Percentiles rank a stretch among this genome's conserved stretches.
These are phyloP conservation scores for Dynastes hyllus DNA, from an alignment of 2,888 invertebrate genomes.

Conservation along the genomic window DNA sequence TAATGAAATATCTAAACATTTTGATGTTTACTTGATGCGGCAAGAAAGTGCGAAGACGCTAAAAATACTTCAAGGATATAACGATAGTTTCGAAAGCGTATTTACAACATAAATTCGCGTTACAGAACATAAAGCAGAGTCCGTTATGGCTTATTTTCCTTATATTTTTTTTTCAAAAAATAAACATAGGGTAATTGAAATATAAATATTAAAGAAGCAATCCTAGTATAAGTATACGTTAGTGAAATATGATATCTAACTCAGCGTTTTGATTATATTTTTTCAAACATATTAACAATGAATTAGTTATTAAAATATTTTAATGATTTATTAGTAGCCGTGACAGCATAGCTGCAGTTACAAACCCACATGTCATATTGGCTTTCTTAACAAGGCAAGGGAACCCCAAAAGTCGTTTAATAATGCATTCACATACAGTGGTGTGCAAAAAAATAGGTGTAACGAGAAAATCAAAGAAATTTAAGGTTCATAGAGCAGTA, in stretches of 20 bases:
- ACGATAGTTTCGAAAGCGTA: constrained; percentile 37
- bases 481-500: too few species aligned
- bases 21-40: constrained; percentile 34
- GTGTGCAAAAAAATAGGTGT: too few species aligned
- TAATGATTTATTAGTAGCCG: too few species aligned
- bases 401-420: too few species aligned
- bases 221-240: background rate
- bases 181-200: constrained; percentile 30
- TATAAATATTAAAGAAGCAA: constrained; percentile 28
- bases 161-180: constrained; percentile 31
- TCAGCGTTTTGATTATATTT: too few species aligned
- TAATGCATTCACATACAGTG: too few species aligned
- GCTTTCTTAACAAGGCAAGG: too few species aligned
- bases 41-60: constrained; percentile 45
- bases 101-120: constrained; percentile 48
- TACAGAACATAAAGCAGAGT: constrained; percentile 39
- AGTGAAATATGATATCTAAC: background rate
- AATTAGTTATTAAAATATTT: too few species aligned
- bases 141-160: constrained; percentile 33
- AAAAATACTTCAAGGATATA: constrained; percentile 48
- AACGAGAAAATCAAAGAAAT: too few species aligned
- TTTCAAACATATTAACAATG: too few species aligned
- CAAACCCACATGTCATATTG: too few species aligned
- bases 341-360: too few species aligned
- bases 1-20: constrained; percentile 39